phyloP scores from a whole-genome alignment of 2,888 invertebrate species.

The Zeuzera pyrina region DNA sequence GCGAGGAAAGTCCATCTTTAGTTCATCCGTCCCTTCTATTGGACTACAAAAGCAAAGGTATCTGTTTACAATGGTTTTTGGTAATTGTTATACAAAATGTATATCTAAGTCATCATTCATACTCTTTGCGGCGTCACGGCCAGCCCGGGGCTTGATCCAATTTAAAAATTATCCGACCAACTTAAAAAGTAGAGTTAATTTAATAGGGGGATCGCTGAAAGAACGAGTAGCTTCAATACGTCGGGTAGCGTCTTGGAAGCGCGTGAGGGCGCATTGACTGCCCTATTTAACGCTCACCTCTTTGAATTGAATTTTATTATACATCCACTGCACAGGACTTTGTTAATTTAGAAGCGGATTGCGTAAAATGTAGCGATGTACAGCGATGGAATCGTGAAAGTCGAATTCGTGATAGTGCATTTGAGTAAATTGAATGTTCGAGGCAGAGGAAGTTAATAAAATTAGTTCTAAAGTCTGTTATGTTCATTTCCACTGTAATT shows the following conservation, averaged over 20 bases:
- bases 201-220: background rate
- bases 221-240: conserved; percentile 30
- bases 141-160: conserved; percentile 58
- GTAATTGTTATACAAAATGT: no score
- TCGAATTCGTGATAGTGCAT: no score
- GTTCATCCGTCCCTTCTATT: conserved; percentile 1
- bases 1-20: conserved; percentile 17
- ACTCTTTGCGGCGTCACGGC: conserved; percentile 65
- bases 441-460: no score
- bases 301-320: conserved; percentile 42
- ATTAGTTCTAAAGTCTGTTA: no score
- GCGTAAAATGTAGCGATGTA: no score
- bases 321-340: no score
- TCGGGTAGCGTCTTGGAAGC: conserved; percentile 35
- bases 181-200: conserved; percentile 1
- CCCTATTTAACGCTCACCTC: conserved; percentile 48
- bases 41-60: conserved; percentile 10
- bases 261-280: conserved; percentile 60
- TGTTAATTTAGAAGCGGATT: no score
- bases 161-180: conserved; percentile 60
- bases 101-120: conserved; percentile 59
- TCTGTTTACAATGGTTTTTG: no score
- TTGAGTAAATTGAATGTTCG: no score
- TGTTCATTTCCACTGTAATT: no score
- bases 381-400: no score